Evolutionary conservation across 2,113 vertebrate genomes (phyloP).

Genomic region (Menura novaehollandiae): DNA sequence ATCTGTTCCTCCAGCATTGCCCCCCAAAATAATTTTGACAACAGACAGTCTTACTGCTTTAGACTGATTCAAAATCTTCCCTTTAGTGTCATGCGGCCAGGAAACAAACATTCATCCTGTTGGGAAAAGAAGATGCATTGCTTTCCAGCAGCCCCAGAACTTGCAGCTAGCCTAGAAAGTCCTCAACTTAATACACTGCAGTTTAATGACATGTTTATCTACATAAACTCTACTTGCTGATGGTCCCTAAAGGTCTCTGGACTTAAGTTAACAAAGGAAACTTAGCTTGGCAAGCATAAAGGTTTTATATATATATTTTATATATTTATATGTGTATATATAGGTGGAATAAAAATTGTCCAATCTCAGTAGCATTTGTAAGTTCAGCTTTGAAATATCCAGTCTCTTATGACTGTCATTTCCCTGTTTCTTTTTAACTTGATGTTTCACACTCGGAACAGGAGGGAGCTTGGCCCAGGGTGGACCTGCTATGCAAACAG

Average conservation of each 20-base stretch:
- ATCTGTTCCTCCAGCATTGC: neutral
- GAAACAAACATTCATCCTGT: slow-evolving; percentile 1
- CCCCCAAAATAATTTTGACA: neutral
- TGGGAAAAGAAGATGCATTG: slow-evolving; percentile 3
- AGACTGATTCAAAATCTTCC: slow-evolving; percentile 9
- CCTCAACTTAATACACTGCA: neutral
- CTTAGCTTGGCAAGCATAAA: neutral
- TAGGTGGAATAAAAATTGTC: neutral
- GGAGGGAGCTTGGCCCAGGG: neutral
- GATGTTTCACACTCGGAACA: neutral
- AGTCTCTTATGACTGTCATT: neutral
- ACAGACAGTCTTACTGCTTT: neutral
- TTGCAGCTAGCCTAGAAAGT: neutral
- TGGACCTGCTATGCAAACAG: neutral
- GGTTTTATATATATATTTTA: neutral
- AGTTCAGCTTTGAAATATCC: neutral
- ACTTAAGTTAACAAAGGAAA: neutral
- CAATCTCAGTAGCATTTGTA: neutral
- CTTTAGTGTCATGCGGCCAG: neutral
- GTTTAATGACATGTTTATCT: neutral
- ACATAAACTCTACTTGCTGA: neutral
- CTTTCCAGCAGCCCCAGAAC: neutral
- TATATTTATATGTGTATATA: neutral
- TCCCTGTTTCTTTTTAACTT: neutral
- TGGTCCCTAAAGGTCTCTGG: neutral